Evolutionary conservation across 2,888 invertebrate genomes (phyloP).

Genomic region (Monoplex corrugatus): DNA sequence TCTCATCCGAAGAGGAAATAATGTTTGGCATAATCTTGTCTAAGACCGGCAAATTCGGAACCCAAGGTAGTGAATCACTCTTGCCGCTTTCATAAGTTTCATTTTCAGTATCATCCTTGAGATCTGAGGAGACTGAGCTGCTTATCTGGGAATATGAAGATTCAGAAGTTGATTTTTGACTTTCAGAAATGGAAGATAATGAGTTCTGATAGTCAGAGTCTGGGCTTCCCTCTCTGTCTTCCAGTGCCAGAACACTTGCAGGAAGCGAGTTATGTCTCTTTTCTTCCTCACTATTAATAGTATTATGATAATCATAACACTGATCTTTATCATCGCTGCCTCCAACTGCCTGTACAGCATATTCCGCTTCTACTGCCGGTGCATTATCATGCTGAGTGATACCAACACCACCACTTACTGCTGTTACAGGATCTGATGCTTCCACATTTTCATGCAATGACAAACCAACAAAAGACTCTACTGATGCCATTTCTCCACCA

Average conservation of each 20-base stretch:
- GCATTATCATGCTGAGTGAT: no score
- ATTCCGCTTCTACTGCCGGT: no score
- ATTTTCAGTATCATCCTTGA: background rate
- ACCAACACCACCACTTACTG: no score
- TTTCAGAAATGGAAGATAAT: no score
- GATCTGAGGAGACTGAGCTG: background rate
- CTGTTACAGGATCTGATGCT: no score
- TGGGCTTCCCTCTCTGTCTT: no score
- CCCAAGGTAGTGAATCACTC: background rate
- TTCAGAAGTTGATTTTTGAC: background rate
- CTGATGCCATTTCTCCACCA: background rate
- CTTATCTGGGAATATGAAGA: background rate
- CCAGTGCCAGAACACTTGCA: background rate
- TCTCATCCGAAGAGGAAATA: background rate
- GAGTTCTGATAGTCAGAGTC: background rate
- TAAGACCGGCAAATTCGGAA: background rate
- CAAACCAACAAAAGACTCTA: background rate
- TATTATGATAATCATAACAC: no score
- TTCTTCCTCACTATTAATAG: background rate
- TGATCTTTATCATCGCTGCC: no score
- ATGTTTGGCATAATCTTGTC: background rate
- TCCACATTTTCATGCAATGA: background rate
- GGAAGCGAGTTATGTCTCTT: background rate
- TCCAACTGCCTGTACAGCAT: no score
- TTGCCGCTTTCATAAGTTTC: background rate